Evolutionary conservation across 2,888 invertebrate genomes (phyloP), one percentile per base, ranked within the genome.

Genomic region (Euspilapteryx auroguttella): DNA sequence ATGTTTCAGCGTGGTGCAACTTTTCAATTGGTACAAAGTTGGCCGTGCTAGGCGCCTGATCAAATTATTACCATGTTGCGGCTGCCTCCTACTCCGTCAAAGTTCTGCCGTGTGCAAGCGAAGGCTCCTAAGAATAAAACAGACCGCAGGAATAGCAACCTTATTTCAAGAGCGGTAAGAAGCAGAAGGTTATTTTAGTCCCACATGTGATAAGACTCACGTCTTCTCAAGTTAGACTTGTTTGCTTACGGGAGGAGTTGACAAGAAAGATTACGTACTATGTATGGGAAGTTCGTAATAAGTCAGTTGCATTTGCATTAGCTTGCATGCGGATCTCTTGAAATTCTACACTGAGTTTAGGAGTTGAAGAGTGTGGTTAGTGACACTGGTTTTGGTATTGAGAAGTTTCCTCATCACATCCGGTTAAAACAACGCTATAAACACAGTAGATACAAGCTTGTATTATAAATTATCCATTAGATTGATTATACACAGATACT

Each of bases 11-110:
- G 58, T 55, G 55, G 55, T 42, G 40, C 49, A 71, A 69, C 58
- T 69, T 66, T 56, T 52, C 54, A 55, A 63, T 69, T 66, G 63
- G 55, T 55, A 58, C 53, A 55, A 59, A 68, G 56, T 64, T 63
- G 44, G 49, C 41, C 52, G 45, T 51, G 42, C 47, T 17, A 27
- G 53, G 59, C 53, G 55, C 53, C 51, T 71, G 66, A 71, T 73
- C 68, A 66, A 73, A 71, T 73, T 71, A 73, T 69, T 64, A 56
- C 61, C 56, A 54, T 62, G 63, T 64, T 63, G 64, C 56, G 59
- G 63, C 46, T 47, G 41, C 49, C 30, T 51, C 46, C 54, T 55
- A 46, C 45, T 42, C 44, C 47, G 50, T 51, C 50, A 46, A 43
- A 55, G 53, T 52, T 44, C 34, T 38, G 40, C 39, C 28, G 36